Conservation (phyloP, 1,140 invertebrate genomes). For the Limonius californicus region DNA sequence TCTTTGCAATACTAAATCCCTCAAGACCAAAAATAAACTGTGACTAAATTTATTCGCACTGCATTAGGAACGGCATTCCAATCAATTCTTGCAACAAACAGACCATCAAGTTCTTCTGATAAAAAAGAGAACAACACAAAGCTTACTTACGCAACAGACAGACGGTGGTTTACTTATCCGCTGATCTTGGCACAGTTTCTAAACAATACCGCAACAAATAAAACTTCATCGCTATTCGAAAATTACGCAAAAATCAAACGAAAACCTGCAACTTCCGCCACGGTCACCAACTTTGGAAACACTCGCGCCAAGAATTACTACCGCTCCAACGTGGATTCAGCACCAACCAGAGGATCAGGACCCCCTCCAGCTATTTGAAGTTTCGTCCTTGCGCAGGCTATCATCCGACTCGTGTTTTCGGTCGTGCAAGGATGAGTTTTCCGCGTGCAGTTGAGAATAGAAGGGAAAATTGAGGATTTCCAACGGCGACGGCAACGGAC, state of each 20-base stretch:
- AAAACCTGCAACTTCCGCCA: background rate
- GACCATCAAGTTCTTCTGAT: too few species aligned
- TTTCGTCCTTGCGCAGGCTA: background rate
- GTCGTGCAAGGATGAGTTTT: background rate
- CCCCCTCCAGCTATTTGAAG: background rate
- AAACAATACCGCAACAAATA: background rate
- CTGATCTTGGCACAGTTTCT: background rate
- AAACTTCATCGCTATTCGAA: background rate
- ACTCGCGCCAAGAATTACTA: background rate
- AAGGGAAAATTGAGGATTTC: background rate
- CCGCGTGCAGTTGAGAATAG: background rate
- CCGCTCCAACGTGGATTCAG: background rate
- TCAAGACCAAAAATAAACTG: too few species aligned
- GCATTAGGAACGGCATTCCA: too few species aligned
- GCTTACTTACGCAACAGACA: background rate
- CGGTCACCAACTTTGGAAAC: background rate
- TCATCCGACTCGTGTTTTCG: background rate
- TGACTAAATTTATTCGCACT: too few species aligned
- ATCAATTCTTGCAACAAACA: too few species aligned
- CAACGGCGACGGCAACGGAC: background rate
- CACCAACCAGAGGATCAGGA: background rate
- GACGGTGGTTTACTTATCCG: background rate
- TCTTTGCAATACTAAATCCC: too few species aligned
- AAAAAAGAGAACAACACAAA: too few species aligned
- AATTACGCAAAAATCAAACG: background rate